A percentile compares a stretch with the other conserved stretches of the same genome.
Evolutionary conservation across 2,888 invertebrate species (phyloP).

Genomic region (Eumerus sabulonum): DNA sequence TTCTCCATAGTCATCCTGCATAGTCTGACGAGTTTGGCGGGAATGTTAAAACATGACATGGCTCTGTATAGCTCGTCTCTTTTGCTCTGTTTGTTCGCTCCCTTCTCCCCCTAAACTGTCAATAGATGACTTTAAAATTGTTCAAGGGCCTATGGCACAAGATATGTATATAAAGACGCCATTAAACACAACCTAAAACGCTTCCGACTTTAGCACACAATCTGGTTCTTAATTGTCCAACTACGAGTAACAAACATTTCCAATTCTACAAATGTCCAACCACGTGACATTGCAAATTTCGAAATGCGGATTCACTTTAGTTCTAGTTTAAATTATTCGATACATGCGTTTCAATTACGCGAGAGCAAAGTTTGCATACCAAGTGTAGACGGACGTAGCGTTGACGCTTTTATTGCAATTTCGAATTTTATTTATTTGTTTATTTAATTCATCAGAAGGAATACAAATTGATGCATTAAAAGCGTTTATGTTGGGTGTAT

Average conservation of each 20-base stretch:
- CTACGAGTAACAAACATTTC: background rate
- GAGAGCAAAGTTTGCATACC: background rate
- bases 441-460: background rate
- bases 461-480: conserved; percentile 8
- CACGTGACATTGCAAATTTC: background rate
- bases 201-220: background rate
- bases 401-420: background rate
- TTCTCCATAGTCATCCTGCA: too few relatives aligned
- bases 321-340: too few relatives aligned
- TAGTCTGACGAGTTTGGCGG: too few relatives aligned
- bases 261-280: background rate
- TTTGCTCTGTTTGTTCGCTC: too few relatives aligned
- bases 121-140: too few relatives aligned
- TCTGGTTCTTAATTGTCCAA: background rate
- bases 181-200: background rate
- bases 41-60: too few relatives aligned
- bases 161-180: background rate
- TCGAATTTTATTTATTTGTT: background rate
- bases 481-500: background rate
- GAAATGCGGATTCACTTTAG: background rate
- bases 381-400: too few relatives aligned
- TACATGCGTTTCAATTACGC: background rate
- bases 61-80: too few relatives aligned
- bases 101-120: too few relatives aligned
- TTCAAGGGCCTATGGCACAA: too few relatives aligned